phyloP scores from a whole-genome alignment of 1,140 invertebrate species.

The Delia radicum region DNA sequence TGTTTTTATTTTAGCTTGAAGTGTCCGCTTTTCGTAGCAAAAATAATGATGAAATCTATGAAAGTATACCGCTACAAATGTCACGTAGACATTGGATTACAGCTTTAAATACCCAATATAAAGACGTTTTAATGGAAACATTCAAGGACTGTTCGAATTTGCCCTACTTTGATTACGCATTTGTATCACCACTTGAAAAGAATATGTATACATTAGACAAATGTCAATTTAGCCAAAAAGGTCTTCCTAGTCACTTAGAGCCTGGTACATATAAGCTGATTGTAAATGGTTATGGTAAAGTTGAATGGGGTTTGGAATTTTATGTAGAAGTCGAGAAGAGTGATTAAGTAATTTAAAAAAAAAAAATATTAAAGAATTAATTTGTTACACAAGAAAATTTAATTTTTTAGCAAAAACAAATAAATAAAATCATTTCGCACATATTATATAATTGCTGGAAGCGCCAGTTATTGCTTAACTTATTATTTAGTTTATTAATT shows the following conservation, averaged over 20 bases:
- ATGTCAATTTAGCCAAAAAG: background rate
- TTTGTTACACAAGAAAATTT: too few species aligned
- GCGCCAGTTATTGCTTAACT: too few species aligned
- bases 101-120: background rate
- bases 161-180: background rate
- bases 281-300: background rate
- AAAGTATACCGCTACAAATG: conserved; percentile 31
- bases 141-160: background rate
- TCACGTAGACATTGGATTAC: conserved; percentile 22
- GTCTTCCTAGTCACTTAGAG: background rate
- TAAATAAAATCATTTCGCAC: too few species aligned
- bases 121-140: background rate
- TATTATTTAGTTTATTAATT: too few species aligned
- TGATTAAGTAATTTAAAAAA: too few species aligned
- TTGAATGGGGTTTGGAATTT: background rate
- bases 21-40: background rate
- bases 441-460: too few species aligned
- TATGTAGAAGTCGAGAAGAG: background rate
- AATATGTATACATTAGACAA: background rate
- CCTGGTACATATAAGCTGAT: background rate
- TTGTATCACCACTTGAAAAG: background rate
- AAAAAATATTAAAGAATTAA: too few species aligned
- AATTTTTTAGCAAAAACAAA: too few species aligned
- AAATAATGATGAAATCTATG: conserved; percentile 36
- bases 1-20: background rate